phyloP scores from a whole-genome alignment of 2,797 vertebrate species.

The Lateolabrax maculatus region DNA sequence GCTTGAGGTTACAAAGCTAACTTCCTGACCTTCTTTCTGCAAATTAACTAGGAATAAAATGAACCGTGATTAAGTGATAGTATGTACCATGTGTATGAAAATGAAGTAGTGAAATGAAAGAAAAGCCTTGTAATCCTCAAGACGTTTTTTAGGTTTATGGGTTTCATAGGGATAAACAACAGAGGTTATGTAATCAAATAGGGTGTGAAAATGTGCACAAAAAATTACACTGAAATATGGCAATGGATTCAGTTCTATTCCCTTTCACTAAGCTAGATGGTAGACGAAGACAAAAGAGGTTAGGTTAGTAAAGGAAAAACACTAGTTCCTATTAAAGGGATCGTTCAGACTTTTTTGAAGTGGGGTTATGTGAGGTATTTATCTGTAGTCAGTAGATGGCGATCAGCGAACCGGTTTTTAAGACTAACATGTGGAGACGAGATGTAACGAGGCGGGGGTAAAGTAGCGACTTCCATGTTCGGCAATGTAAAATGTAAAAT shows the following conservation, averaged over 20 bases:
- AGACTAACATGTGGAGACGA: too few relatives aligned
- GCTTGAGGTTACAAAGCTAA: conserved; percentile 40
- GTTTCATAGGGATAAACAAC: neutral
- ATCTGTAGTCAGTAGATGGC: too few relatives aligned
- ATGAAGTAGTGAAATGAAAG: conserved; percentile 2
- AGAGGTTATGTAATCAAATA: conserved; percentile 27
- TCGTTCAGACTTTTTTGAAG: too few relatives aligned
- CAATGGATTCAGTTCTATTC: neutral
- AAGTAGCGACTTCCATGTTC: too few relatives aligned
- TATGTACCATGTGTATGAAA: neutral
- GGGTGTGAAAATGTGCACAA: neutral
- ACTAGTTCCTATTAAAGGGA: neutral
- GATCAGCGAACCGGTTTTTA: too few relatives aligned
- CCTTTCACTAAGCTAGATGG: neutral
- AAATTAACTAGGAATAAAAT: conserved; percentile 9
- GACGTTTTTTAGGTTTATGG: neutral
- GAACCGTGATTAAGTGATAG: neutral
- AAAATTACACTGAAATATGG: conserved; percentile 4
- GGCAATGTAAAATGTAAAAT: too few relatives aligned
- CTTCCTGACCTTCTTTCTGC: conserved; percentile 49
- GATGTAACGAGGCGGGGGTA: too few relatives aligned
- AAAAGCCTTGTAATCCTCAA: conserved; percentile 2
- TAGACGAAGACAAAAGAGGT: neutral
- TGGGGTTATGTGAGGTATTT: too few relatives aligned
- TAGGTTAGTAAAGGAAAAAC: neutral